These are phyloP conservation scores for Paramacrobiotus metropolitanus DNA, from an alignment of 1,140 invertebrate genomes.

Conservation along the genomic window DNA sequence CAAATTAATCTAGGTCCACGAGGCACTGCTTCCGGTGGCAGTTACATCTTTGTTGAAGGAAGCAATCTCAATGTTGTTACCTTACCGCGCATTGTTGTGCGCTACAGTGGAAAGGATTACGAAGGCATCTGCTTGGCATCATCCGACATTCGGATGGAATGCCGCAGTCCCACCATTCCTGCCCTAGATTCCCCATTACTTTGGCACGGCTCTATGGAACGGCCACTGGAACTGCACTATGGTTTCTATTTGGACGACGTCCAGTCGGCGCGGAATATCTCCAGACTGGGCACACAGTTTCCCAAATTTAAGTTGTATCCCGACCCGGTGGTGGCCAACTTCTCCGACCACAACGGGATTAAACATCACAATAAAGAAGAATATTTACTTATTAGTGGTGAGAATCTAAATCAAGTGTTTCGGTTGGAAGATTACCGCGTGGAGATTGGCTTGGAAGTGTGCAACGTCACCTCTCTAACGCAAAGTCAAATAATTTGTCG, in stretches of 20 bases:
- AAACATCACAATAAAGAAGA: constrained; percentile 90
- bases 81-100: constrained; percentile 70
- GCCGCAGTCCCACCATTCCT: constrained; percentile 45
- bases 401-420: constrained; percentile 65
- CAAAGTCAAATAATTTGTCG: constrained; percentile 66
- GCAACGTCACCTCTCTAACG: constrained; percentile 74
- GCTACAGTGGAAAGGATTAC: constrained; percentile 49
- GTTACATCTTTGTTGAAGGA: constrained; percentile 63
- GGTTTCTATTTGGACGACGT: constrained; percentile 91
- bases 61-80: constrained; percentile 65
- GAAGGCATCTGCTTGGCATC: constrained; percentile 33
- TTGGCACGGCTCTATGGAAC: constrained; percentile 33
- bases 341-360: constrained; percentile 49
- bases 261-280: constrained; percentile 50
- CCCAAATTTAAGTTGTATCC: constrained; percentile 59
- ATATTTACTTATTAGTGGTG: constrained; percentile 82
- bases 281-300: constrained; percentile 24
- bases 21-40: constrained; percentile 67
- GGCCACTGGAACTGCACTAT: constrained; percentile 51
- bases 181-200: constrained; percentile 30
- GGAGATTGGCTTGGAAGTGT: constrained; percentile 59
- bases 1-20: constrained; percentile 38
- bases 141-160: constrained; percentile 51
- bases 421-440: constrained; percentile 71
- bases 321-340: constrained; percentile 63